phyloP scores from a whole-genome alignment of 2,888 invertebrate genomes.

The Epistrophe eligans region DNA sequence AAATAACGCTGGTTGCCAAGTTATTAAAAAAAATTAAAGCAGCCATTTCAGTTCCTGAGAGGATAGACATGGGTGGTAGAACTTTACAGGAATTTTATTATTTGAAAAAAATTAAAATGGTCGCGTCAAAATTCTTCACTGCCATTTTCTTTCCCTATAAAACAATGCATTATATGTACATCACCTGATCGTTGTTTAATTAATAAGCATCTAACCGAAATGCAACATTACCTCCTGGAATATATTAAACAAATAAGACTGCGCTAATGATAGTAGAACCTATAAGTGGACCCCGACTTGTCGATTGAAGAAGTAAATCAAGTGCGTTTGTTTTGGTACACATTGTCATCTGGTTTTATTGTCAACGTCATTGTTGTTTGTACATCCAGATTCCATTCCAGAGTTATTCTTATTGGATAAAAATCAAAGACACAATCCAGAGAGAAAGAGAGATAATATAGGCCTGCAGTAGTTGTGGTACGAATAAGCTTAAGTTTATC shows the following conservation, averaged over 20 bases:
- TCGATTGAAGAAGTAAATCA: conserved; percentile 38
- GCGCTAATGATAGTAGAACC: conserved; percentile 26
- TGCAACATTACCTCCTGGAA: not conserved
- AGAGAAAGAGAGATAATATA: conserved; percentile 9
- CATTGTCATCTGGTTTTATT: conserved; percentile 70
- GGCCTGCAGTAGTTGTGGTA: not conserved
- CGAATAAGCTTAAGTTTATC: not conserved
- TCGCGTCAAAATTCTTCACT: no score
- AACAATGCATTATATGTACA: no score
- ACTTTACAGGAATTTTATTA: no score
- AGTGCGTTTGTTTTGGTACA: conserved; percentile 66
- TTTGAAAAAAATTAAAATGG: no score
- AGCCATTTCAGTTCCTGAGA: no score
- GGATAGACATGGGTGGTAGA: no score
- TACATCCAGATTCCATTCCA: conserved; percentile 20
- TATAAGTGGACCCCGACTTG: conserved; percentile 2
- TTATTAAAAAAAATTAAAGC: no score
- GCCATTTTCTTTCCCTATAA: no score
- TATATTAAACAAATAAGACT: conserved; percentile 1
- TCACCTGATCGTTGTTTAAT: not conserved
- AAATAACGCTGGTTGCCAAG: no score
- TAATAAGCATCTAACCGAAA: not conserved
- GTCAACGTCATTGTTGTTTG: conserved; percentile 44
- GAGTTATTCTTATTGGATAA: conserved; percentile 7
- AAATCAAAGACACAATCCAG: conserved; percentile 44